These are phyloP conservation scores for Cyrtonyx montezumae DNA, from an alignment of 2,113 vertebrate species.

Conservation along the genomic window DNA sequence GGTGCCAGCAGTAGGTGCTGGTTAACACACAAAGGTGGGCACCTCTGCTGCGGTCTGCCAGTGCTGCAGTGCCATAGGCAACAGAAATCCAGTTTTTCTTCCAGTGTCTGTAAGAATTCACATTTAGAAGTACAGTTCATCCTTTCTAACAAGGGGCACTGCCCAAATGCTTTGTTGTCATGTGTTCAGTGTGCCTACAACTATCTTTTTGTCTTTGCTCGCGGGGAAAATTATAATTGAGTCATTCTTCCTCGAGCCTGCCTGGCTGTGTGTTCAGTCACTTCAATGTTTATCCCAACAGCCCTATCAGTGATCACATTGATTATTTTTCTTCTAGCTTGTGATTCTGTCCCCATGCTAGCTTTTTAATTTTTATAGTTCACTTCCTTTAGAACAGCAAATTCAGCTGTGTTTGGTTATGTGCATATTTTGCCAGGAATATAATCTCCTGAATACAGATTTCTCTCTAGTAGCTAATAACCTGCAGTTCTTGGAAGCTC, in stretches of 20 bases:
- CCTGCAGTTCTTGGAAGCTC: conserved; percentile 39
- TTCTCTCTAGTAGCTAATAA: conserved; percentile 41
- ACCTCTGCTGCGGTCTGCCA: neutral
- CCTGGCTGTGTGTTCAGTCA: conserved; percentile 43
- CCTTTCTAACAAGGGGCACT: conserved; percentile 49
- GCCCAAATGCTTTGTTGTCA: conserved; percentile 43
- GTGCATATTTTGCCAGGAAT: conserved; percentile 25
- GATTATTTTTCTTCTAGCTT: conserved; percentile 68
- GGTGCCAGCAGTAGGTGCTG: neutral
- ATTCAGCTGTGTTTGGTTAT: conserved; percentile 14
- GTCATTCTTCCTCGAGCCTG: conserved; percentile 63
- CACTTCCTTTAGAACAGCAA: conserved; percentile 44
- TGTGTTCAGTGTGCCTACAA: conserved; percentile 58
- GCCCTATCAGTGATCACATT: conserved; percentile 67
- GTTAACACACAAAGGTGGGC: neutral
- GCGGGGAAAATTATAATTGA: conserved; percentile 69
- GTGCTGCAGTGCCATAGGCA: neutral
- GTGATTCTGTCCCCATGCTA: conserved; percentile 26
- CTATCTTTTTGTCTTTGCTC: conserved; percentile 69
- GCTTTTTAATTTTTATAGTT: conserved; percentile 59
- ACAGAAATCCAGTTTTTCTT: neutral
- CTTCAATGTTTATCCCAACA: conserved; percentile 54
- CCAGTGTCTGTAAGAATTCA: neutral
- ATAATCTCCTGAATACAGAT: conserved; percentile 7
- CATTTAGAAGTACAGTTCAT: conserved; percentile 11